Base-by-base conservation (phyloP, 2,797 vertebrate species). In the Coregonus suidteri region DNA sequence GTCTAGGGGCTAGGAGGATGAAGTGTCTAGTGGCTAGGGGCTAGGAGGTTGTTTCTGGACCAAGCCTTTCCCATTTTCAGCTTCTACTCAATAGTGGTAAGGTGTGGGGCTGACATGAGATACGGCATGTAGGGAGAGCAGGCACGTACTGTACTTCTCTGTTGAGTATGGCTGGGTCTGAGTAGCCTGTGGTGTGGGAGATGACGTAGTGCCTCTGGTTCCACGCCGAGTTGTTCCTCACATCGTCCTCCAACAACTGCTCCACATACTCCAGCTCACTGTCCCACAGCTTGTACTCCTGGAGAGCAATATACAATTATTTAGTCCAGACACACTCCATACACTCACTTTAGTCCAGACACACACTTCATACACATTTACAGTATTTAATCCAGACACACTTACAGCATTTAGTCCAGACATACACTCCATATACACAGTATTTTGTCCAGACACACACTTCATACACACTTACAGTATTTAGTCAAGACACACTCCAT, bases 201-300 rank as follows among this genome's bases (percentile, higher is more conserved):
- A 99, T 97, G 3, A 99, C 95, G 2, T 97, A 99, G 85, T 98
- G 94, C 82, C 98, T 94, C 87, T 99, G 97, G 93, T 99, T 99
- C 98, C 98, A 99, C 0, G 97, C 97, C 0, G 98, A 99, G 85
- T 99, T 99, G 87, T 99, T 99, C 90, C 98, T 95, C 88, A 99
- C 96, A 69, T 99, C 98, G 11, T 98, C 96, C 77, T 95, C 95
- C 87, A 99, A 85, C 81, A 99, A 94, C 75, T 91, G 93, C 83
- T 98, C 96, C 82, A 99, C 96, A 0, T 96, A 99, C 74, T 95
- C 94, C 83, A 99, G 91, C 89, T 99, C 98, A 20, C 93, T 90
- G 73, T 97, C 96, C 98, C 97, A 99, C 75, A 99, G 91, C 77
- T 96, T 97, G 91, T 96, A 99, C 87, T 99, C 97, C 98, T 99